These are phyloP conservation scores for Deladenus siricidicola DNA, from an alignment of 2,888 invertebrate species.

Conservation along the genomic window DNA sequence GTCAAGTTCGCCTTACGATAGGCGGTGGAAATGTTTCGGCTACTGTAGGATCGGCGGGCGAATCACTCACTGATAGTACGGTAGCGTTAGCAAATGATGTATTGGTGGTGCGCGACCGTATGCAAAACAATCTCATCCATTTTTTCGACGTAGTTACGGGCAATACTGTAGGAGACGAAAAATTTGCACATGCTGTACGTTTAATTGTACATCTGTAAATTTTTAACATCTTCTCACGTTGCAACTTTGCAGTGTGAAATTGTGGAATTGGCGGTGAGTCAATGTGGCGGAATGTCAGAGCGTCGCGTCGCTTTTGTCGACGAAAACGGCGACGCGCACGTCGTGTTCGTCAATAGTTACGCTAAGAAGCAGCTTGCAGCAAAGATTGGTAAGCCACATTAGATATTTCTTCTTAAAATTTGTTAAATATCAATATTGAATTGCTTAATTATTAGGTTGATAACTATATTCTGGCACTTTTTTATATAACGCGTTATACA, in stretches of 20 bases:
- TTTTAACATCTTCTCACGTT: neutral
- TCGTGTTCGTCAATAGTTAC: conserved; percentile 66
- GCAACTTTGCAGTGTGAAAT: conserved; percentile 62
- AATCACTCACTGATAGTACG: conserved; percentile 64
- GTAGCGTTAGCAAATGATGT: conserved; percentile 79
- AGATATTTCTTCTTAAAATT: neutral
- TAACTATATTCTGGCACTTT: too few relatives aligned
- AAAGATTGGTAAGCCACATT: conserved; percentile 66
- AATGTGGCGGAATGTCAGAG: conserved; percentile 68
- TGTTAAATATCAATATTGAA: neutral
- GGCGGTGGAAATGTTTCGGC: neutral
- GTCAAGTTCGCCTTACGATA: conserved; percentile 57
- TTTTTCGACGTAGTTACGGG: conserved; percentile 73
- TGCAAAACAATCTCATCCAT: conserved; percentile 68
- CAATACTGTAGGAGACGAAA: conserved; percentile 68
- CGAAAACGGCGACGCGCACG: conserved; percentile 75
- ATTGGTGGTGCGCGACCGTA: conserved; percentile 74
- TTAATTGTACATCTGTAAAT: neutral
- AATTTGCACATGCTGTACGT: conserved; percentile 65
- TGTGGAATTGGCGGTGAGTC: conserved; percentile 73
- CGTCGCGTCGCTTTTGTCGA: conserved; percentile 80
- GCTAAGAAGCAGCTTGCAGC: conserved; percentile 62
- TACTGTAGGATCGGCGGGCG: conserved; percentile 6
- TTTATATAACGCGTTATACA: too few relatives aligned
- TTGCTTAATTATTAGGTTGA: too few relatives aligned